These are phyloP conservation scores for Eristalis tenax DNA, from an alignment of 2,888 invertebrate species.

Conservation along the genomic window DNA sequence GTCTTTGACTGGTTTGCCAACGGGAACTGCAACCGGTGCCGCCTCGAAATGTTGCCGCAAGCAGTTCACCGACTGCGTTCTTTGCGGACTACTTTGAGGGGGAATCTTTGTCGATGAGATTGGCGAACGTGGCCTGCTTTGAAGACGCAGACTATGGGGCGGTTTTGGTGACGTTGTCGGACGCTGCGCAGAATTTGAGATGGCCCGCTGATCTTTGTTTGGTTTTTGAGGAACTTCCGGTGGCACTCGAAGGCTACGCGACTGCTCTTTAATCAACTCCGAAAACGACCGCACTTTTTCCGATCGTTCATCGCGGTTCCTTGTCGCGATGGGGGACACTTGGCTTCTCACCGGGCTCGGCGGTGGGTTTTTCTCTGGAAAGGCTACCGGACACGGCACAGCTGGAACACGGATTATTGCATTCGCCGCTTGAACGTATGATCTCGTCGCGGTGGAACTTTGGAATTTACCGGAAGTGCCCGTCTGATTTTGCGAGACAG, in stretches of 20 bases:
- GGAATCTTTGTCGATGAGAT: not conserved
- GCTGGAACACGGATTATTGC: not conserved
- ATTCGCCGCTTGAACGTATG: not conserved
- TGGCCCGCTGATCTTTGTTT: not conserved
- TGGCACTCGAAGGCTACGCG: not conserved
- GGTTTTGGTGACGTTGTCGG: not conserved
- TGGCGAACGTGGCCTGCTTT: not conserved
- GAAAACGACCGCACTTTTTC: not conserved
- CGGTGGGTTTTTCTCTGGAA: not conserved
- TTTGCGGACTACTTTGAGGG: not conserved
- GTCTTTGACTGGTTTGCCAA: not conserved
- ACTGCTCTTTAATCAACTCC: not conserved
- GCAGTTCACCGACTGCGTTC: not conserved
- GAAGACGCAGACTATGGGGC: not conserved
- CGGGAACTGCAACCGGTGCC: not conserved
- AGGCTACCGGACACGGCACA: not conserved
- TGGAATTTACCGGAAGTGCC: not conserved
- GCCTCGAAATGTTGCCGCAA: slow-evolving; percentile 9
- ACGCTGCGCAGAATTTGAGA: not conserved
- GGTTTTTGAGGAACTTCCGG: not conserved
- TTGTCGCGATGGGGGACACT: not conserved
- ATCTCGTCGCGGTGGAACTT: not conserved
- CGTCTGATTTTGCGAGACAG: not conserved
- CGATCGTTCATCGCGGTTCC: not conserved
- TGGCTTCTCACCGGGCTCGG: not conserved